A percentile compares a stretch with the other conserved stretches of the same genome.
phyloP scores from a whole-genome alignment of 2,888 invertebrate species.

The Troglohyphantes excavatus region DNA sequence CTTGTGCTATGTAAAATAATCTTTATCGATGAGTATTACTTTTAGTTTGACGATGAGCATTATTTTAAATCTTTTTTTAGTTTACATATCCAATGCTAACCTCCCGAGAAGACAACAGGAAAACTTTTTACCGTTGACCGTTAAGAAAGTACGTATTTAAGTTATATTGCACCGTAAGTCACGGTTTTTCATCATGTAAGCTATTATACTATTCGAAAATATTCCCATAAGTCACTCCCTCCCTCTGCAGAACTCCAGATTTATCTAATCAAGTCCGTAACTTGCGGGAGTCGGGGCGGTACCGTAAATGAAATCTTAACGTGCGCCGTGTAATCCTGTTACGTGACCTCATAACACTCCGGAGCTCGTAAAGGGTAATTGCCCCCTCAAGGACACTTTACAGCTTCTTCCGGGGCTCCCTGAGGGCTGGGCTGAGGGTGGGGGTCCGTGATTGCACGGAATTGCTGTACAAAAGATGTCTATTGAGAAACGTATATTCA shows the following conservation, averaged over 20 bases:
- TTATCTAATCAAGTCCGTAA: not conserved
- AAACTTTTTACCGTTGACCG: no score
- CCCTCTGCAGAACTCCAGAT: not conserved
- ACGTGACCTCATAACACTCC: constrained; percentile 47
- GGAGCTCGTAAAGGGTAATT: not conserved
- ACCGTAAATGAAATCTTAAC: constrained; percentile 59
- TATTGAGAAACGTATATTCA: no score
- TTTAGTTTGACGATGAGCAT: no score
- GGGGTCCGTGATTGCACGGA: not conserved
- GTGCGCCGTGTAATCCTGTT: not conserved
- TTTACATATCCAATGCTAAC: no score
- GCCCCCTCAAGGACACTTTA: constrained; percentile 1
- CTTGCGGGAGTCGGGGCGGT: not conserved
- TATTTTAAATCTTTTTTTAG: no score
- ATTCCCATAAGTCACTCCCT: not conserved
- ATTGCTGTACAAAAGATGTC: not conserved
- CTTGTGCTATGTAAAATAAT: no score
- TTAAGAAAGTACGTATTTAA: no score
- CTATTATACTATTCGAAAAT: no score
- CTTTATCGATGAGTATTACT: no score
- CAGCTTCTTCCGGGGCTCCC: not conserved
- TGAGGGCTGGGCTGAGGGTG: not conserved
- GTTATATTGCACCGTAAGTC: no score
- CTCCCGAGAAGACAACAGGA: no score
- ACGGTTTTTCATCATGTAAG: no score